Conservation (phyloP, 2,888 invertebrate species). For the Herminia tarsipennalis region DNA sequence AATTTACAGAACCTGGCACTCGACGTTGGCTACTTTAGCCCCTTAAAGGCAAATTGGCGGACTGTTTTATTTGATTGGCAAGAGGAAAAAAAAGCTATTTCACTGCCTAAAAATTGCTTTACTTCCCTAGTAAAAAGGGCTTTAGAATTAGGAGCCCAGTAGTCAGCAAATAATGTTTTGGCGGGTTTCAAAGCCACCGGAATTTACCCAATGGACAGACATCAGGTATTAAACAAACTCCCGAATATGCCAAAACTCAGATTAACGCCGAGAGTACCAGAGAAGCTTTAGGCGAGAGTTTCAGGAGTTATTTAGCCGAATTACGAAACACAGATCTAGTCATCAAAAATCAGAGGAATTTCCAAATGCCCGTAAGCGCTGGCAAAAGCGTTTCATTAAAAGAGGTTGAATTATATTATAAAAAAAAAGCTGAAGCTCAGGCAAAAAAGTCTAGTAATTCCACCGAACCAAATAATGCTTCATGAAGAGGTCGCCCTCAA, state of each 20-base stretch:
- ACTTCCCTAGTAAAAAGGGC: slow-evolving; percentile 13
- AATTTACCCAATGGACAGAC: slow-evolving; percentile 12
- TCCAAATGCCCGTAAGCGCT: slow-evolving; percentile 14
- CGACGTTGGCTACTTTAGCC: too few species aligned
- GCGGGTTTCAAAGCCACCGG: slow-evolving; percentile 17
- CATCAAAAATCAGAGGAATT: slow-evolving; percentile 11
- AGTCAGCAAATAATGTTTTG: slow-evolving; percentile 11
- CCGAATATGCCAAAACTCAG: slow-evolving; percentile 12
- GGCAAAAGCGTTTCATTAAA: slow-evolving; percentile 12
- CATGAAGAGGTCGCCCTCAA: slow-evolving; percentile 15
- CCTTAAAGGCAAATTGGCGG: slow-evolving; percentile 1
- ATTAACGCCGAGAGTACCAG: slow-evolving; percentile 4
- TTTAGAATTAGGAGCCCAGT: slow-evolving; percentile 10
- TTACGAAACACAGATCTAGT: slow-evolving; percentile 13
- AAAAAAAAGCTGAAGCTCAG: slow-evolving; percentile 3
- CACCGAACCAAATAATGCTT: slow-evolving; percentile 4
- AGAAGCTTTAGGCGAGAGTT: slow-evolving; percentile 15
- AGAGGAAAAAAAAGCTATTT: background rate
- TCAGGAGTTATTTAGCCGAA: slow-evolving; percentile 11
- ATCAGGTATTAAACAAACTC: slow-evolving; percentile 8
- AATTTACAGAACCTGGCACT: too few species aligned
- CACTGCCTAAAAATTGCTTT: slow-evolving; percentile 9
- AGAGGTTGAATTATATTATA: slow-evolving; percentile 10
- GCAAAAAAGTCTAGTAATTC: slow-evolving; percentile 1
- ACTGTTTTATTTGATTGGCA: background rate